These are phyloP conservation scores for Notodonta dromedarius DNA, from an alignment of 2,888 invertebrate species.

Conservation along the genomic window DNA sequence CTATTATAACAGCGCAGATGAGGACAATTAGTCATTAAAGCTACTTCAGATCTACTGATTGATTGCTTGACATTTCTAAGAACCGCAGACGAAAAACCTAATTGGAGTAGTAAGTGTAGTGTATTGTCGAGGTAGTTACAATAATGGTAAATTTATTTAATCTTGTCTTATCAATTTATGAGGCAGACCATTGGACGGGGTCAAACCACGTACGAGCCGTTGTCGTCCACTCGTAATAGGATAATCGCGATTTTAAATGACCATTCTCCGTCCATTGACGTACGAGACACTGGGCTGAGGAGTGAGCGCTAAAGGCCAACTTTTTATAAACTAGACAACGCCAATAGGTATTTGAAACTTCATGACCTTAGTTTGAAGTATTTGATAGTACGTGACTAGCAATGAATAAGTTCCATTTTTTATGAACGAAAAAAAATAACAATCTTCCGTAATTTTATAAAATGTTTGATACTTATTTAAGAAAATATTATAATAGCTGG, in stretches of 20 bases:
- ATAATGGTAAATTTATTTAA: background rate
- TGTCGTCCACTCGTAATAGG: conserved; percentile 59
- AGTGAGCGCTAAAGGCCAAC: background rate
- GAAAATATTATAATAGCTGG: conserved; percentile 5
- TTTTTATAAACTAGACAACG: conserved; percentile 9
- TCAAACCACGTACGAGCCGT: conserved; percentile 36
- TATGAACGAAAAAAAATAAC: background rate
- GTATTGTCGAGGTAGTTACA: no score
- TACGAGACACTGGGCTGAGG: conserved; percentile 11
- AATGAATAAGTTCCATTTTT: conserved; percentile 1
- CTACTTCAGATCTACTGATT: no score
- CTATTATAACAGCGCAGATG: no score
- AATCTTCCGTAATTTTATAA: background rate
- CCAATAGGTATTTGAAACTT: conserved; percentile 7
- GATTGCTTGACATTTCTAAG: no score
- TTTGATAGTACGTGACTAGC: conserved; percentile 5
- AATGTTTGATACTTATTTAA: background rate
- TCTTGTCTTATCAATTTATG: conserved; percentile 30
- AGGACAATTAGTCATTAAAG: no score
- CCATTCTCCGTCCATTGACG: conserved; percentile 34
- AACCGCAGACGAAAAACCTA: no score
- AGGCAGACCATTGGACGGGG: conserved; percentile 39
- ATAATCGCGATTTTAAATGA: conserved; percentile 62
- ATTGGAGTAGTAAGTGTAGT: no score
- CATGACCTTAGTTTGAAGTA: background rate